A percentile compares a stretch with the other conserved stretches of the same genome.
phyloP scores from a whole-genome alignment of 2,888 invertebrate species.

The Drosophila eohydei region DNA sequence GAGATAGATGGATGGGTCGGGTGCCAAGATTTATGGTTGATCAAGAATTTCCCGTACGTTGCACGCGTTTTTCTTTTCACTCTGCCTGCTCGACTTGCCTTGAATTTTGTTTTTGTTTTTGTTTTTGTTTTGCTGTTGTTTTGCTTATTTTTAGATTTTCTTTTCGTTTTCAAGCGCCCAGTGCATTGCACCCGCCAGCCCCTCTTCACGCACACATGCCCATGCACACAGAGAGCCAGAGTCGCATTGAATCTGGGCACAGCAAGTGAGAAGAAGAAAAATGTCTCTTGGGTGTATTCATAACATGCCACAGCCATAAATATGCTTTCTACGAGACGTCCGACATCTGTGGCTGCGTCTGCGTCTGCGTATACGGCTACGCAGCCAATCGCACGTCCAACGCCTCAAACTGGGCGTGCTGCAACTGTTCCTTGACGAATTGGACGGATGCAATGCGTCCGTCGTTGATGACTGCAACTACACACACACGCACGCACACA shows the following conservation, averaged over 20 bases:
- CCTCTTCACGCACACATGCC: not conserved
- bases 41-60: slow-evolving; percentile 81
- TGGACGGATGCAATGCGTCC: slow-evolving; percentile 76
- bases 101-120: slow-evolving; percentile 32
- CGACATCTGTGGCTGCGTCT: slow-evolving; percentile 51
- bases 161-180: slow-evolving; percentile 63
- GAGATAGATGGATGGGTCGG: slow-evolving; percentile 82
- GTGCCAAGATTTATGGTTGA: slow-evolving; percentile 82
- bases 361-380: slow-evolving; percentile 19
- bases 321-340: slow-evolving; percentile 74
- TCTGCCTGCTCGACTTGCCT: slow-evolving; percentile 32
- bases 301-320: slow-evolving; percentile 79
- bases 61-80: slow-evolving; percentile 55
- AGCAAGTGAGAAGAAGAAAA: slow-evolving; percentile 77
- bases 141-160: slow-evolving; percentile 73
- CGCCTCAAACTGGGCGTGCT: slow-evolving; percentile 72
- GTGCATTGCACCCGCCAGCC: slow-evolving; percentile 49
- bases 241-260: slow-evolving; percentile 23
- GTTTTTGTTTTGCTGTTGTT: slow-evolving; percentile 23
- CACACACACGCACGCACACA: slow-evolving; percentile 14
- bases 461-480: slow-evolving; percentile 45
- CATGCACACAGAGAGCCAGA: not conserved
- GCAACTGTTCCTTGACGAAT: slow-evolving; percentile 76
- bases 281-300: slow-evolving; percentile 81
- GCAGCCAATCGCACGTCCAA: slow-evolving; percentile 64